phyloP scores from a whole-genome alignment of 2,888 invertebrate genomes.

The Lissonota sp. region DNA sequence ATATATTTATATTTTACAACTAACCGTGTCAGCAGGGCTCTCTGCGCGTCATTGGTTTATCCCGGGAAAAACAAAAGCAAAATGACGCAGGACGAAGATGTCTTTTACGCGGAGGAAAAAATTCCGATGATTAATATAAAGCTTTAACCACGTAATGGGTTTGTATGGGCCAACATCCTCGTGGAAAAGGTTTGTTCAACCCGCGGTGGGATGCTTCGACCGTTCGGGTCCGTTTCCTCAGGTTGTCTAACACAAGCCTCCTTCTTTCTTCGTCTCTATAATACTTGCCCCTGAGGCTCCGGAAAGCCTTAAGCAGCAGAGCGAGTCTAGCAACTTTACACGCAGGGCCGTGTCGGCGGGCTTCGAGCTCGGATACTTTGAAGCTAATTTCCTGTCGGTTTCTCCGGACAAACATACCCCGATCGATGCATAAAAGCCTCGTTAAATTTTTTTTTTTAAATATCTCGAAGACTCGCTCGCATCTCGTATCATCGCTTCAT shows the following conservation, averaged over 20 bases:
- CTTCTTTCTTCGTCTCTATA: background rate
- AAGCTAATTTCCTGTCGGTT: constrained; percentile 59
- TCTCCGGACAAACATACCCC: constrained; percentile 40
- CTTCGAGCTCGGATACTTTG: constrained; percentile 24
- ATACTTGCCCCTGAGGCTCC: constrained; percentile 37
- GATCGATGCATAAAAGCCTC: constrained; percentile 17
- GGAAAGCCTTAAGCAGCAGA: constrained; percentile 68
- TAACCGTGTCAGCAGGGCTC: too few species aligned
- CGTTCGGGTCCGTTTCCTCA: constrained; percentile 66
- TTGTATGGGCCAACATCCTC: constrained; percentile 52
- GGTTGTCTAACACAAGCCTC: constrained; percentile 57
- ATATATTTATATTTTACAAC: too few species aligned
- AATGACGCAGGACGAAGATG: background rate
- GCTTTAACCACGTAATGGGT: background rate
- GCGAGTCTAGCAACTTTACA: constrained; percentile 62
- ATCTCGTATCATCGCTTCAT: background rate
- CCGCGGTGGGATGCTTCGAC: constrained; percentile 56
- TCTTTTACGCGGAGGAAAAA: background rate
- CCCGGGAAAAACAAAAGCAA: too few species aligned
- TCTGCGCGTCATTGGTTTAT: too few species aligned
- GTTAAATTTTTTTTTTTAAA: constrained; percentile 33
- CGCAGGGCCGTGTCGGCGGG: constrained; percentile 44
- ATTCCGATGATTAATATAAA: too few species aligned
- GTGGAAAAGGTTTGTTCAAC: constrained; percentile 69
- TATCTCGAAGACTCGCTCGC: background rate